Conservation (phyloP, 2,113 vertebrate species). For the Camelus bactrianus region DNA sequence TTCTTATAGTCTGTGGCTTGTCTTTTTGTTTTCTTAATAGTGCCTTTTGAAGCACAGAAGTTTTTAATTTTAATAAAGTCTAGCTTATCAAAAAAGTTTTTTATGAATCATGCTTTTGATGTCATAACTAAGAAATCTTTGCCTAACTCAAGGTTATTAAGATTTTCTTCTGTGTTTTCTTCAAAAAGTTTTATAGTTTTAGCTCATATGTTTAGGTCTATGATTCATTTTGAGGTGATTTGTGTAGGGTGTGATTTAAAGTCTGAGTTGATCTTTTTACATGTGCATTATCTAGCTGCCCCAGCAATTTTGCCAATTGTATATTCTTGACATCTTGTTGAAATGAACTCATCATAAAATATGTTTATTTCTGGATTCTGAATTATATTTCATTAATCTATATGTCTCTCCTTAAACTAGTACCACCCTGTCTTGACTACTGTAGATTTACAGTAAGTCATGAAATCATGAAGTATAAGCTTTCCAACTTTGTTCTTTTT, state of each 20-base stretch:
- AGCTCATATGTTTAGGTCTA: background rate
- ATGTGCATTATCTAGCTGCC: background rate
- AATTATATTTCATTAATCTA: background rate
- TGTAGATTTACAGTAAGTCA: background rate
- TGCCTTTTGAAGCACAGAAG: background rate
- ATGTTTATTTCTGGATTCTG: background rate
- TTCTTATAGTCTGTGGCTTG: background rate
- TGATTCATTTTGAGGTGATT: background rate
- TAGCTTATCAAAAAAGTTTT: background rate
- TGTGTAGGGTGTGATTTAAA: background rate
- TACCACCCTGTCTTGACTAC: background rate
- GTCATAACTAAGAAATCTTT: background rate
- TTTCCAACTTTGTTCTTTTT: background rate
- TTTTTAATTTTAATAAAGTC: constrained; percentile 23
- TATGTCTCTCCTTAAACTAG: background rate
- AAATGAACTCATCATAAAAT: background rate
- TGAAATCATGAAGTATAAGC: constrained; percentile 2
- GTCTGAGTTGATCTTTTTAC: background rate
- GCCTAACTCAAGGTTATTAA: background rate
- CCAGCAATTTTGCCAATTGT: background rate
- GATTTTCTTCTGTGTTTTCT: background rate
- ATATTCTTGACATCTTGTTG: background rate
- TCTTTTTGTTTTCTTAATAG: constrained; percentile 2
- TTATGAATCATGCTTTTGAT: constrained; percentile 14
- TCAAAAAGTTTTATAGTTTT: background rate